Percentiles rank a stretch among this genome's conserved stretches.
Evolutionary conservation across 2,888 invertebrate species (phyloP).

Genomic region (Colostygia pectinataria): DNA sequence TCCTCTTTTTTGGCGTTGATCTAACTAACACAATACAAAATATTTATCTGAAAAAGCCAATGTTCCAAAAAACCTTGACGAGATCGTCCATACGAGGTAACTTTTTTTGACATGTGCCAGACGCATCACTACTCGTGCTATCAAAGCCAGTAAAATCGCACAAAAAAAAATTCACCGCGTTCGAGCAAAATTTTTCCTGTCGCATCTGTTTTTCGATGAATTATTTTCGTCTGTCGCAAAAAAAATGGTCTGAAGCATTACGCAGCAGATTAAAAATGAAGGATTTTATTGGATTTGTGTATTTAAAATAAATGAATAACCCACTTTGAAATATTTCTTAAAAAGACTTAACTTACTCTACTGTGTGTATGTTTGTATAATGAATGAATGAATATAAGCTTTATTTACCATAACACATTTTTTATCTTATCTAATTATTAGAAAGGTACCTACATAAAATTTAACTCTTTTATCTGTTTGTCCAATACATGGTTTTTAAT

Average conservation of each 20-base stretch:
- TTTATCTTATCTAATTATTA: too few species aligned
- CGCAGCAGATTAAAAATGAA: constrained; percentile 8
- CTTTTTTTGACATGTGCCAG: constrained; percentile 42
- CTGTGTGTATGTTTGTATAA: too few species aligned
- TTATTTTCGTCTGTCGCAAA: constrained; percentile 36
- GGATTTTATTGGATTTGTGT: constrained; percentile 11
- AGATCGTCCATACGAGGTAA: constrained; percentile 23
- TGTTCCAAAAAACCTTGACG: constrained; percentile 15
- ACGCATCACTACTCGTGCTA: constrained; percentile 39
- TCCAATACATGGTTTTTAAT: too few species aligned
- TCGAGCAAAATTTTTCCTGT: constrained; percentile 44
- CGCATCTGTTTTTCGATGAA: constrained; percentile 37
- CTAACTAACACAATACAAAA: too few species aligned
- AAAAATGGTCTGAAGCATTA: constrained; percentile 26
- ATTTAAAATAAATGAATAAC: not conserved
- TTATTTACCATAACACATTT: too few species aligned
- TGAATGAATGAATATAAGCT: too few species aligned
- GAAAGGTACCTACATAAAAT: too few species aligned
- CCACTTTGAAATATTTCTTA: too few species aligned
- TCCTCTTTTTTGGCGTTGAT: too few species aligned
- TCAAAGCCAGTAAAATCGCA: constrained; percentile 45
- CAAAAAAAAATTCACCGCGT: constrained; percentile 27
- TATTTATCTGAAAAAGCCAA: constrained; percentile 4
- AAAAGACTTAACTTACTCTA: too few species aligned
- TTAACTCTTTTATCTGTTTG: too few species aligned